Conservation (phyloP, 2,797 vertebrate species). For the Galago senegalensis region DNA sequence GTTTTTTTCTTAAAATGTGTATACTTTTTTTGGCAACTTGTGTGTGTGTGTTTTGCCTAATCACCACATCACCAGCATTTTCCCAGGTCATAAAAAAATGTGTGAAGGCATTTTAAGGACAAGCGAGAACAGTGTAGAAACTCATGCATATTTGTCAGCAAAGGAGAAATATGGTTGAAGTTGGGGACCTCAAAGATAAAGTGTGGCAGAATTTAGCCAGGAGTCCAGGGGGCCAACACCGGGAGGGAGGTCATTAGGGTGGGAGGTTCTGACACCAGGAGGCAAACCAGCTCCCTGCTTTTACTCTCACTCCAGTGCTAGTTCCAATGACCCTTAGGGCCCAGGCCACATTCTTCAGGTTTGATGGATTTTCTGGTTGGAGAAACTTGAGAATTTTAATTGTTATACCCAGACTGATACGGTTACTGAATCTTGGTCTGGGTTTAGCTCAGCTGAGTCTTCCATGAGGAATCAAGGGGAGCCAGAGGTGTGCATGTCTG, state of each 20-base stretch:
- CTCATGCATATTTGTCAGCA: not conserved
- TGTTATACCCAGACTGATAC: not conserved
- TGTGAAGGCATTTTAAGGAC: slow-evolving; percentile 52
- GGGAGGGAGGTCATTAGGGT: not conserved
- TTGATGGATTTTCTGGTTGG: slow-evolving; percentile 40
- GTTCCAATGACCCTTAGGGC: not conserved
- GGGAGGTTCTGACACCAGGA: not conserved
- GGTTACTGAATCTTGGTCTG: not conserved
- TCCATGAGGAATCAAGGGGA: not conserved
- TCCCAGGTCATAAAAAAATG: not conserved
- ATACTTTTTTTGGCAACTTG: not conserved
- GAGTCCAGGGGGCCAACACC: not conserved
- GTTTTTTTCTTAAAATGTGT: no score
- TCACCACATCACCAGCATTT: slow-evolving; percentile 21
- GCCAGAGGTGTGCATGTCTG: not conserved
- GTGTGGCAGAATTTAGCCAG: not conserved
- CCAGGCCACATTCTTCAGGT: slow-evolving; percentile 8
- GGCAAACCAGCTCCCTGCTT: not conserved
- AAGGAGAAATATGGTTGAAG: not conserved
- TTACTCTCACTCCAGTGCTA: not conserved
- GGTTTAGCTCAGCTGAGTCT: not conserved
- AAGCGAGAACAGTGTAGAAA: not conserved
- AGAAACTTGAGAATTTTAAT: slow-evolving; percentile 54
- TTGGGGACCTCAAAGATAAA: not conserved
- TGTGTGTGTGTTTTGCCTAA: not conserved